Conservation (phyloP, 2,888 invertebrate species). For the Villa cingulata region DNA sequence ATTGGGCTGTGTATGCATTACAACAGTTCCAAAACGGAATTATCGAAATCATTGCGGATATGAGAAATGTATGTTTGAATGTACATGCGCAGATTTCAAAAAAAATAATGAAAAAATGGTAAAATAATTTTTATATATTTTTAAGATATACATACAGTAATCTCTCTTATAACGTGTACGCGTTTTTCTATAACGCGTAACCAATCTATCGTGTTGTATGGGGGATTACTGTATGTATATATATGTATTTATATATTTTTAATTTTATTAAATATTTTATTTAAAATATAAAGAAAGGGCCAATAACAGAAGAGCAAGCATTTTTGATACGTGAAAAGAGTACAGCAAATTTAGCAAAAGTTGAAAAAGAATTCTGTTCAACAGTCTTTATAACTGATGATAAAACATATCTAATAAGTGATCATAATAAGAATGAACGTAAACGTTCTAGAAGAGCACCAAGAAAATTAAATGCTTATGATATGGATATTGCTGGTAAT, state of each 20-base stretch:
- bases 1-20: conserved; percentile 56
- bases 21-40: conserved; percentile 36
- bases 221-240: neutral
- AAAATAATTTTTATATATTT: no score
- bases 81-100: conserved; percentile 29
- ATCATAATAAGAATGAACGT: conserved; percentile 35
- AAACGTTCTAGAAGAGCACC: conserved; percentile 46
- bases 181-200: no score
- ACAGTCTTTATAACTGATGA: conserved; percentile 52
- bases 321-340: conserved; percentile 31
- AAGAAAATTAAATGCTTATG: conserved; percentile 44
- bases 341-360: conserved; percentile 45
- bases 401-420: conserved; percentile 49
- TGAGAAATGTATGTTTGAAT: conserved; percentile 36
- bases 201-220: no score
- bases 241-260: neutral
- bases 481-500: conserved; percentile 19
- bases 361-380: conserved; percentile 58
- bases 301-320: conserved; percentile 31
- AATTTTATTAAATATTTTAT: neutral
- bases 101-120: conserved; percentile 23
- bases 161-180: no score
- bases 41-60: conserved; percentile 48
- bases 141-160: no score
- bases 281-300: conserved; percentile 23